A percentile compares a stretch with the other conserved stretches of the same genome.
Evolutionary conservation across 2,113 vertebrate genomes (phyloP).

Genomic region (Harpagus bidentatus): DNA sequence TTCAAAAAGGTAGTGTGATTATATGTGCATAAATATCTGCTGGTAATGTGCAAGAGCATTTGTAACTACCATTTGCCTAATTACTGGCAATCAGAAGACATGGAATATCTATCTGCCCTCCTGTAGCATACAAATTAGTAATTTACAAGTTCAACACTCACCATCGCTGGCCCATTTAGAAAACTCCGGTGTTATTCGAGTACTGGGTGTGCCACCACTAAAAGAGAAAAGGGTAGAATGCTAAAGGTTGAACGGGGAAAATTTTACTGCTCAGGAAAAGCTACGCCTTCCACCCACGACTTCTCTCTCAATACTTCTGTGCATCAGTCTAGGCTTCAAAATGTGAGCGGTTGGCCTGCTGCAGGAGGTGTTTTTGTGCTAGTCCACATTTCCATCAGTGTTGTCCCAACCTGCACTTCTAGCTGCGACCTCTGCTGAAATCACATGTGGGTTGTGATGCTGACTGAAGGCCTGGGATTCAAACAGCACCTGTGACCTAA

Average conservation of each 20-base stretch:
- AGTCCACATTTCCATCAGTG: background rate
- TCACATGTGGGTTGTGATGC: background rate
- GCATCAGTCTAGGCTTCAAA: background rate
- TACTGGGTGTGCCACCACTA: constrained; percentile 94
- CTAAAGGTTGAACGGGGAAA: background rate
- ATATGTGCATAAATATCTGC: background rate
- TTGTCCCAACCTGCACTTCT: background rate
- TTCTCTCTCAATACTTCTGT: background rate
- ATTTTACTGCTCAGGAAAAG: background rate
- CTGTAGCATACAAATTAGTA: background rate
- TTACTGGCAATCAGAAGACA: background rate
- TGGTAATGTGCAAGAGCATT: background rate
- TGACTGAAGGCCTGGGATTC: background rate
- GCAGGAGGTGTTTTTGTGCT: background rate
- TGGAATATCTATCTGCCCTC: background rate
- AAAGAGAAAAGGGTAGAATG: constrained; percentile 1
- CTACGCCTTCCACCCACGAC: background rate
- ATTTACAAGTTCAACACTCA: constrained; percentile 68
- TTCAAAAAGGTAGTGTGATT: background rate
- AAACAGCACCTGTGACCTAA: background rate
- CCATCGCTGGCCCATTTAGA: constrained; percentile 97
- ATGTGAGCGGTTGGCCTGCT: background rate
- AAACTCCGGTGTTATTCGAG: constrained; percentile 96
- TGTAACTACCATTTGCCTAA: background rate
- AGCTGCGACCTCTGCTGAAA: background rate